These are phyloP conservation scores for Melopsittacus undulatus DNA, from an alignment of 2,797 vertebrate genomes.

Conservation along the genomic window DNA sequence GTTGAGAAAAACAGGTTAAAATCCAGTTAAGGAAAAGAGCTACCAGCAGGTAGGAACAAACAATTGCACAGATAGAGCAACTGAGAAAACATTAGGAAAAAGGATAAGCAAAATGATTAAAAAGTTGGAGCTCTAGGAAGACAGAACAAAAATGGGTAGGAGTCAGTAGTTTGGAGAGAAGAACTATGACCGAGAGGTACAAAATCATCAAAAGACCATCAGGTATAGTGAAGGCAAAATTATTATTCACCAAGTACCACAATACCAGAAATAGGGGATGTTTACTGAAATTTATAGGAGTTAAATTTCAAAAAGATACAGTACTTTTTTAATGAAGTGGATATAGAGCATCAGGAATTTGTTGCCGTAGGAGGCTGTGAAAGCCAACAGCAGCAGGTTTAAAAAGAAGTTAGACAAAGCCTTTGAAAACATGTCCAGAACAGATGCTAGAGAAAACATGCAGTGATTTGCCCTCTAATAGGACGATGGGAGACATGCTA, in stretches of 20 bases:
- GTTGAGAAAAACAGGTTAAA: neutral
- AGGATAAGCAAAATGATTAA: neutral
- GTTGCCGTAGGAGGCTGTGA: neutral
- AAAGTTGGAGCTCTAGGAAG: neutral
- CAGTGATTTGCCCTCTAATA: neutral
- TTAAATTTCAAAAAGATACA: neutral
- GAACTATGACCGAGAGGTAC: neutral
- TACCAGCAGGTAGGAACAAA: neutral
- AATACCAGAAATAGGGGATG: neutral
- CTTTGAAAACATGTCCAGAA: neutral
- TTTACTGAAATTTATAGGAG: neutral
- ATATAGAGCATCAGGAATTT: neutral
- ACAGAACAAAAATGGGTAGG: neutral
- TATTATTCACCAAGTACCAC: neutral
- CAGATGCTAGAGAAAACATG: neutral
- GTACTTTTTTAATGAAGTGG: neutral
- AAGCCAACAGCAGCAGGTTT: constrained; percentile 23
- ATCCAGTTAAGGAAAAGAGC: neutral
- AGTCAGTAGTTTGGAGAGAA: neutral
- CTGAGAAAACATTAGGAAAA: neutral
- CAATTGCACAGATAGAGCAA: neutral
- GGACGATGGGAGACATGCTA: neutral
- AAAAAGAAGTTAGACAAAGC: neutral
- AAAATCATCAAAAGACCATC: neutral
- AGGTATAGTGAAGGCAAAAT: neutral